Percentiles rank a stretch among this genome's conserved stretches.
Conservation (phyloP, 2,888 invertebrate species). For the Allolobophora icterica region DNA sequence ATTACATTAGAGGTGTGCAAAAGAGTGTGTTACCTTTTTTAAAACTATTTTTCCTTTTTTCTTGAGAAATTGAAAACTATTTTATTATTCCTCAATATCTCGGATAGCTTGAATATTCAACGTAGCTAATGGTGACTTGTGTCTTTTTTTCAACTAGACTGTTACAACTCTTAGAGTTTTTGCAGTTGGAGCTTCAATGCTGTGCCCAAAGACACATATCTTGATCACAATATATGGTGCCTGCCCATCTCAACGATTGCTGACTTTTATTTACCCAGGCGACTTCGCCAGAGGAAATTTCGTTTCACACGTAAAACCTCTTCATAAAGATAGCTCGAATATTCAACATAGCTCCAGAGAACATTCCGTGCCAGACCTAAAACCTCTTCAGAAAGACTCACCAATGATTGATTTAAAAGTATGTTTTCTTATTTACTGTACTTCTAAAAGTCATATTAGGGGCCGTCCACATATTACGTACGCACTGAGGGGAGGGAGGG, state of each 20-base stretch:
- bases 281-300: background rate
- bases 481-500: too few relatives aligned
- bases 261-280: background rate
- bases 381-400: background rate
- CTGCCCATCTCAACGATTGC: background rate
- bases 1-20: background rate
- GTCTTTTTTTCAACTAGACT: background rate
- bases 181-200: constrained; percentile 6
- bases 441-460: too few relatives aligned
- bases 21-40: background rate
- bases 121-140: too few relatives aligned
- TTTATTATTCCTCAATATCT: too few relatives aligned
- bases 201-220: background rate
- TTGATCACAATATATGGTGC: background rate
- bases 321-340: too few relatives aligned
- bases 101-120: background rate
- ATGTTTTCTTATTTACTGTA: background rate
- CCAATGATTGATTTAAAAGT: background rate
- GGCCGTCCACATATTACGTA: too few relatives aligned
- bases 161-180: background rate
- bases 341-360: too few relatives aligned
- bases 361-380: background rate
- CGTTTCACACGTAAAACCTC: background rate
- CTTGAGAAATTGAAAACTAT: background rate
- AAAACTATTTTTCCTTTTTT: background rate